Evolutionary conservation across 2,797 vertebrate genomes (phyloP), one percentile per base, ranked within the genome.

Genomic region (Meriones psammophilus): DNA sequence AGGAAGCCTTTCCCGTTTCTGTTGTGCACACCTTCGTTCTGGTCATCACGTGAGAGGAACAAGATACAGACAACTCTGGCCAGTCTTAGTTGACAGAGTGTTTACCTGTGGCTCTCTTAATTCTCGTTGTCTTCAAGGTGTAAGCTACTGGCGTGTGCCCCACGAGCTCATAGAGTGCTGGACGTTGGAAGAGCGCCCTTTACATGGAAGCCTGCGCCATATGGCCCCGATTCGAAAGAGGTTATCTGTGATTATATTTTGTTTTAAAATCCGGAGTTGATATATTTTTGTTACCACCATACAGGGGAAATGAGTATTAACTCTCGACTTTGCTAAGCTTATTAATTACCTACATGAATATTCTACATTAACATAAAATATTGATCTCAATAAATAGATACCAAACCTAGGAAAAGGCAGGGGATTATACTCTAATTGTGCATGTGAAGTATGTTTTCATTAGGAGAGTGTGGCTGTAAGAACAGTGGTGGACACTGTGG

Each of bases 111-210:
- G 69, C 39, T 69, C 42, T 86, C 54, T 73, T 36, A 71, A 73
- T 30, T 79, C 54, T 22, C 97, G 88, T 97, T 96, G 62, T 94
- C 96, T 95, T 96, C 13, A 94, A 98, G 98, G 98, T 96, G 98
- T 98, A 74, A 99, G 98, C 97, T 98, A 98, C 95, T 99, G 98
- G 98, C 96, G 98, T 74, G 98, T 98, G 56, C 98, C 98, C 39
- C 98, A 97, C 3, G 98, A 98, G 92, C 91, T 98, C 81, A 98
- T 94, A 74, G 98, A 99, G 92, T 99, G 98, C 1, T 98, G 98
- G 98, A 99, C 98, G 68, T 97, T 98, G 54, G 98, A 99, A 93
- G 98, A 98, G 79, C 39, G 39, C n/a, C 96, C 98, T 77, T 87
- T 98, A 90, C 97, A 97, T 97, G 97, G 98, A 92, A 98, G 94